A percentile compares a stretch with the other conserved stretches of the same genome.
Conservation (phyloP, 1,140 invertebrate species). For the Drosophila saltans region DNA sequence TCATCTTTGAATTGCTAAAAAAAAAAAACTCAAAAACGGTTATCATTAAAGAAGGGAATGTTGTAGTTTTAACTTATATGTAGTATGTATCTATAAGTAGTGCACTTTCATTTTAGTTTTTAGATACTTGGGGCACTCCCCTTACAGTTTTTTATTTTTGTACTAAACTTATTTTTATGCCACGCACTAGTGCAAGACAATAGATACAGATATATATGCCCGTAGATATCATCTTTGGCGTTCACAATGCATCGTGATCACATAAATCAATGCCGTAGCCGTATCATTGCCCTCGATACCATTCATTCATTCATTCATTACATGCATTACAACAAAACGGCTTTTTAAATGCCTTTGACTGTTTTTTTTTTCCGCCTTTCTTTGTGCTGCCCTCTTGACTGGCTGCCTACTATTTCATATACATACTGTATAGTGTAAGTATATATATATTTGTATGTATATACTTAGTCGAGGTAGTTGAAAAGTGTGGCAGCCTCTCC, state of each 20-base stretch:
- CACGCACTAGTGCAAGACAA: conserved; percentile 66
- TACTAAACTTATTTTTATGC: conserved; percentile 36
- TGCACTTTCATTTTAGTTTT: conserved; percentile 11
- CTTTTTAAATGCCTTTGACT: conserved; percentile 58
- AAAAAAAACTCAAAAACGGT: neutral
- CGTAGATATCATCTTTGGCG: conserved; percentile 43
- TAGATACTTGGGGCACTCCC: conserved; percentile 1
- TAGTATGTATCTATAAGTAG: neutral
- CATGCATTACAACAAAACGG: conserved; percentile 52
- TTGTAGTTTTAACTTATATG: no score
- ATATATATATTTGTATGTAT: neutral
- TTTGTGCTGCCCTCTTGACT: conserved; percentile 29
- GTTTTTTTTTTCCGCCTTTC: conserved; percentile 33
- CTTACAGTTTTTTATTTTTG: neutral
- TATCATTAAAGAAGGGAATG: neutral
- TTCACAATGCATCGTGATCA: conserved; percentile 50
- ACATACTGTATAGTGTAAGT: conserved; percentile 3
- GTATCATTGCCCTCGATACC: conserved; percentile 73
- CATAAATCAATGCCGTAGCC: conserved; percentile 72
- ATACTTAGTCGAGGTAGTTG: conserved; percentile 23
- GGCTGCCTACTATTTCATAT: conserved; percentile 21
- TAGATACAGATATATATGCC: conserved; percentile 39
- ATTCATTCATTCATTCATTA: conserved; percentile 42
- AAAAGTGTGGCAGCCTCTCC: conserved; percentile 48
- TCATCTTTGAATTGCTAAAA: neutral